phyloP scores from a whole-genome alignment of 2,888 invertebrate species.

The Busseola fusca region DNA sequence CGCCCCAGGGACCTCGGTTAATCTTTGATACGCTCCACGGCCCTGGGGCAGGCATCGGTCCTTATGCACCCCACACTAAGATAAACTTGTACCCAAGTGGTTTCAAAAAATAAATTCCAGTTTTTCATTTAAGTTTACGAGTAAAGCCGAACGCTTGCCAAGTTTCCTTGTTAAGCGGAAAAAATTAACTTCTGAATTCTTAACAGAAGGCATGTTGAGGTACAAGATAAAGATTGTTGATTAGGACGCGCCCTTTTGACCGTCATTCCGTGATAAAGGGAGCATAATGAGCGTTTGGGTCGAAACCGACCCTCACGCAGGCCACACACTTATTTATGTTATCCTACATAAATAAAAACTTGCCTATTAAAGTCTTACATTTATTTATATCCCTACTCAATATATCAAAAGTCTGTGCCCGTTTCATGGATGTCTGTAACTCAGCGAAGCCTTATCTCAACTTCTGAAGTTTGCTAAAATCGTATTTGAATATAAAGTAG shows the following conservation, averaged over 20 bases:
- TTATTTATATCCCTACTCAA: slow-evolving; percentile 29
- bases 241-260: slow-evolving; percentile 61
- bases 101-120: slow-evolving; percentile 59
- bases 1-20: too few relatives aligned
- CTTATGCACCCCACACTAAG: too few relatives aligned
- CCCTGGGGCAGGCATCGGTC: too few relatives aligned
- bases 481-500: slow-evolving; percentile 59
- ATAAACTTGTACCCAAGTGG: slow-evolving; percentile 36
- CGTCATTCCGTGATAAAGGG: slow-evolving; percentile 60
- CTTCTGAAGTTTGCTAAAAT: slow-evolving; percentile 53
- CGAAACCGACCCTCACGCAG: slow-evolving; percentile 48
- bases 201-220: slow-evolving; percentile 48
- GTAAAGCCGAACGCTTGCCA: slow-evolving; percentile 56
- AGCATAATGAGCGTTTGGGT: slow-evolving; percentile 57
- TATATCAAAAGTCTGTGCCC: slow-evolving; percentile 27
- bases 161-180: slow-evolving; percentile 66
- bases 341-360: slow-evolving; percentile 19
- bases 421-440: slow-evolving; percentile 45
- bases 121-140: slow-evolving; percentile 66
- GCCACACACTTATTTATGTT: slow-evolving; percentile 40
- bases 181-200: slow-evolving; percentile 64
- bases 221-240: slow-evolving; percentile 53
- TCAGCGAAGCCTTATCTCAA: slow-evolving; percentile 26
- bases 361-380: background rate
- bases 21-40: too few relatives aligned